These are phyloP conservation scores for Callitettix versicolor DNA, from an alignment of 1,140 invertebrate species.

Conservation along the genomic window DNA sequence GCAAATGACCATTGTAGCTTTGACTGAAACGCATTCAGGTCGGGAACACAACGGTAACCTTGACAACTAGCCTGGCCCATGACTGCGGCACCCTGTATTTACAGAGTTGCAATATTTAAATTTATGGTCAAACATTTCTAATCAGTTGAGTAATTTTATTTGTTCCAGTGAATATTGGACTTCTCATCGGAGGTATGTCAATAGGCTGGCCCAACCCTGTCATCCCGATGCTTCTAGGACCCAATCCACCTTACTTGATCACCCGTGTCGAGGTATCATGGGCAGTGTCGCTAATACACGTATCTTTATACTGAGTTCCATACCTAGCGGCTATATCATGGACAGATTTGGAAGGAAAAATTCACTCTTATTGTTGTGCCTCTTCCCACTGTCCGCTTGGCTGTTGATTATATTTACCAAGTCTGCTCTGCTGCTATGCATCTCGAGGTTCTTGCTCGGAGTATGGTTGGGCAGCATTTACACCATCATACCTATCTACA, in stretches of 20 bases:
- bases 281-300: constrained; percentile 20
- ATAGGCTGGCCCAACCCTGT: constrained; percentile 67
- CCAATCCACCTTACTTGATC: neutral
- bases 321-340: constrained; percentile 39
- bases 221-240: constrained; percentile 40
- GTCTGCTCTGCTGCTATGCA: constrained; percentile 3
- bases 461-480: constrained; percentile 40
- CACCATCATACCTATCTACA: constrained; percentile 41
- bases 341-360: constrained; percentile 62
- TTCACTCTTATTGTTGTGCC: constrained; percentile 54
- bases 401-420: constrained; percentile 39
- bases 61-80: no score
- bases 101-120: no score
- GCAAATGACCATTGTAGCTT: no score
- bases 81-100: no score
- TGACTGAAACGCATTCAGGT: no score
- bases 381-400: constrained; percentile 33
- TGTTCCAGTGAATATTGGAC: neutral
- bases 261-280: constrained; percentile 16
- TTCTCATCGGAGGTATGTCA: constrained; percentile 16
- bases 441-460: constrained; percentile 27
- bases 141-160: no score
- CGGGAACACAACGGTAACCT: no score
- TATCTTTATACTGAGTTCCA: constrained; percentile 18
- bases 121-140: no score